phyloP scores from a whole-genome alignment of 2,888 invertebrate species.

The Cetonia aurata region DNA sequence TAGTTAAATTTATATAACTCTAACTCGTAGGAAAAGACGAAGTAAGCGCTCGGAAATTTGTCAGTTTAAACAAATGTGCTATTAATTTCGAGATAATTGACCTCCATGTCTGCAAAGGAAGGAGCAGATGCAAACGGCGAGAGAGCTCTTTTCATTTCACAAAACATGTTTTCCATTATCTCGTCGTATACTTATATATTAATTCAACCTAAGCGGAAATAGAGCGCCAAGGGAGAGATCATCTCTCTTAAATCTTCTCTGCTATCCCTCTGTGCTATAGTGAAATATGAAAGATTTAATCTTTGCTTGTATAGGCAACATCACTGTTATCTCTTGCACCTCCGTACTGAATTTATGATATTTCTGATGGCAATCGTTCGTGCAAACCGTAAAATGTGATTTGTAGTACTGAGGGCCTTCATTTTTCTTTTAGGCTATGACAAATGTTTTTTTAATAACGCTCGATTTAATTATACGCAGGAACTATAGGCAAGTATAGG shows the following conservation, averaged over 20 bases:
- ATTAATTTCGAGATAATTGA: constrained; percentile 34
- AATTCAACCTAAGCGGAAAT: constrained; percentile 26
- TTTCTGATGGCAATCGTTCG: not conserved
- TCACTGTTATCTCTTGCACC: constrained; percentile 5
- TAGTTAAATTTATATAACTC: too few relatives aligned
- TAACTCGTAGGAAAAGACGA: constrained; percentile 5
- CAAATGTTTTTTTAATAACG: too few relatives aligned
- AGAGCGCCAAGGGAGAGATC: constrained; percentile 10
- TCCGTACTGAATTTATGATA: constrained; percentile 19
- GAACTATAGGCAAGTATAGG: too few relatives aligned
- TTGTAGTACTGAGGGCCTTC: not conserved
- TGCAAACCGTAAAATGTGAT: constrained; percentile 4
- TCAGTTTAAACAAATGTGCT: constrained; percentile 23
- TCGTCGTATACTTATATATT: constrained; percentile 19
- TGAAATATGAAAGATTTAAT: constrained; percentile 28
- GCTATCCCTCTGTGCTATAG: not conserved
- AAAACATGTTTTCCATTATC: constrained; percentile 35
- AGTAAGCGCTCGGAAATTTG: constrained; percentile 22
- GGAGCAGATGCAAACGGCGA: constrained; percentile 24
- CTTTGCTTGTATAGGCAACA: not conserved
- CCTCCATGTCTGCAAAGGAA: constrained; percentile 4
- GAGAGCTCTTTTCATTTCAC: constrained; percentile 33
- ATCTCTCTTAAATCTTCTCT: not conserved
- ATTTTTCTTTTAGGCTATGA: too few relatives aligned
- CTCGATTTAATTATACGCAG: too few relatives aligned